phyloP scores from a whole-genome alignment of 2,888 invertebrate species.

The Tillus elongatus region DNA sequence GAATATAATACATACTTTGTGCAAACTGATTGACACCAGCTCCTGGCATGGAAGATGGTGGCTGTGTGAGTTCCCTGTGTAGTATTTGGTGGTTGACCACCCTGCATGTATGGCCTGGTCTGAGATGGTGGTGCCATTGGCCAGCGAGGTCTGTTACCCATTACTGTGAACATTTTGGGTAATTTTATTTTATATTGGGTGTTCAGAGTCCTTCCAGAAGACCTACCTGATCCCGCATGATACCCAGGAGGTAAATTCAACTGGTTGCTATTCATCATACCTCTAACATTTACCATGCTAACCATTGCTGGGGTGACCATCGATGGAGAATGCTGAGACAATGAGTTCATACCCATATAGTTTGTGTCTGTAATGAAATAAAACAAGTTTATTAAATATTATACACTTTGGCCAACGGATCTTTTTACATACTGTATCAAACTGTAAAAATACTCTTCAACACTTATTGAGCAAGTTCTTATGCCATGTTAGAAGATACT shows the following conservation, averaged over 20 bases:
- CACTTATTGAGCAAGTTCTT: too few relatives aligned
- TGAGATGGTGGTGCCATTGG: constrained; percentile 54
- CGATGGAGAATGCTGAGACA: constrained; percentile 25
- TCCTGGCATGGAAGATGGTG: constrained; percentile 45
- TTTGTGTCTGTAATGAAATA: too few relatives aligned
- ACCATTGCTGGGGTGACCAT: constrained; percentile 27
- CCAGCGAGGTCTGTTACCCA: constrained; percentile 48
- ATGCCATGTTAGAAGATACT: too few relatives aligned
- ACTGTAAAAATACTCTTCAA: too few relatives aligned
- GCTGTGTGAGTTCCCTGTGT: constrained; percentile 45
- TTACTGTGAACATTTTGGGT: constrained; percentile 13
- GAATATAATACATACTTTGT: constrained; percentile 37
- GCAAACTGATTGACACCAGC: constrained; percentile 42
- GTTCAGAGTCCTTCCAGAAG: too few relatives aligned
- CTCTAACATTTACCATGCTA: constrained; percentile 33
- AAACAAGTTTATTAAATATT: constrained; percentile 1
- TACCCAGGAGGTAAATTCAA: constrained; percentile 45
- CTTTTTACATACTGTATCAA: too few relatives aligned
- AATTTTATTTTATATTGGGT: too few relatives aligned
- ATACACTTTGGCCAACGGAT: not conserved
- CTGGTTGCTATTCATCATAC: constrained; percentile 34
- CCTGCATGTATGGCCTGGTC: constrained; percentile 30
- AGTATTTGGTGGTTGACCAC: constrained; percentile 17
- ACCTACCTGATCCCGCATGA: constrained; percentile 38
- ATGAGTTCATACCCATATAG: constrained; percentile 24